Conservation (phyloP, 2,113 vertebrate genomes). For the Panthera tigris region DNA sequence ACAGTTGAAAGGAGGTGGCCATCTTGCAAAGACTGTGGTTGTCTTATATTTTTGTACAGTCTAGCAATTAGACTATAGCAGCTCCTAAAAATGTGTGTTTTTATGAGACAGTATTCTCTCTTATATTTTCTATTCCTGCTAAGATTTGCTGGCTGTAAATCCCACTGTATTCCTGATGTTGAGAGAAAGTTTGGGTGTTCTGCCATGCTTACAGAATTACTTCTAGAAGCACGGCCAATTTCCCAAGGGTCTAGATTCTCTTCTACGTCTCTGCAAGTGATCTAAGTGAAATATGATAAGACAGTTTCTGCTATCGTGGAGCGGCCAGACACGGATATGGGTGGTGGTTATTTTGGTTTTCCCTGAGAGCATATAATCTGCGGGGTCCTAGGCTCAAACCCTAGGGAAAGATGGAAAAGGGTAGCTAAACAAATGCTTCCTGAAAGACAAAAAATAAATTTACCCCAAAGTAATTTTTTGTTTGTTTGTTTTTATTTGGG, state of each 20-base stretch:
- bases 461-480: not conserved
- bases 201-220: not conserved
- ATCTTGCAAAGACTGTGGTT: not conserved
- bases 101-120: not conserved
- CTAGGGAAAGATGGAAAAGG: not conserved
- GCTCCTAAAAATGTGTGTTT: not conserved
- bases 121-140: not conserved
- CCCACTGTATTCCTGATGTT: not conserved
- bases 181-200: not conserved
- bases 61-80: constrained; percentile 11
- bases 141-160: not conserved
- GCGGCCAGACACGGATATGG: not conserved
- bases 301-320: not conserved
- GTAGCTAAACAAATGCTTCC: not conserved
- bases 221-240: not conserved
- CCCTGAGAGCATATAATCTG: not conserved
- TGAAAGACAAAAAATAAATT: constrained; percentile 35
- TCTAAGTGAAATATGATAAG: not conserved
- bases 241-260: not conserved
- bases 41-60: not conserved
- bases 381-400: not conserved
- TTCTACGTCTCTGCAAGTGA: not conserved
- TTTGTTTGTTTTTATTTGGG: not conserved
- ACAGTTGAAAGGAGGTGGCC: not conserved
- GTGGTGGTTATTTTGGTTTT: not conserved